phyloP scores from a whole-genome alignment of 2,888 invertebrate species.

The Alloscopus bannaensis region DNA sequence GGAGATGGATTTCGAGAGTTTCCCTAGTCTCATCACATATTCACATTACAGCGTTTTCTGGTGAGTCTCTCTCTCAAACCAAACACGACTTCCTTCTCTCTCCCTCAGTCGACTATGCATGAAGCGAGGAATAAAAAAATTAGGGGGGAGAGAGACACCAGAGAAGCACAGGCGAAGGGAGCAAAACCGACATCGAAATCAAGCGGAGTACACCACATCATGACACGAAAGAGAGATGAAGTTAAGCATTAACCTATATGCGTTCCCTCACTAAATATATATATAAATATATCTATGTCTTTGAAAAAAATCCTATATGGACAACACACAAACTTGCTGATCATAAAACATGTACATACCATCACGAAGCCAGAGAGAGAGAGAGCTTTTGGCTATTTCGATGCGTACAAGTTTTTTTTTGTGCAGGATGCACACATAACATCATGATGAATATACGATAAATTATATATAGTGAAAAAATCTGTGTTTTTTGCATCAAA shows the following conservation, averaged over 20 bases:
- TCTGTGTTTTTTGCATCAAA: too few relatives aligned
- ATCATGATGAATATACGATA: too few relatives aligned
- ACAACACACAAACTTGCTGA: too few relatives aligned
- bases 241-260: too few relatives aligned
- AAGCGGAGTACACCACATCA: conserved; percentile 61
- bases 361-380: conserved; percentile 16
- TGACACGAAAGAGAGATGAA: too few relatives aligned
- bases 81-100: conserved; percentile 10
- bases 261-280: too few relatives aligned
- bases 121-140: conserved; percentile 53
- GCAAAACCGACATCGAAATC: conserved; percentile 63
- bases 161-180: conserved; percentile 38
- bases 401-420: too few relatives aligned
- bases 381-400: too few relatives aligned
- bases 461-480: too few relatives aligned
- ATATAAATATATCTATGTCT: too few relatives aligned
- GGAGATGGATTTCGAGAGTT: conserved; percentile 1
- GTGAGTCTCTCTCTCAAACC: conserved; percentile 24
- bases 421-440: conserved; percentile 20
- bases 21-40: conserved; percentile 9
- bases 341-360: too few relatives aligned
- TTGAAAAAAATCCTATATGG: too few relatives aligned
- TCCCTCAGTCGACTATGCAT: conserved; percentile 22
- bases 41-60: background rate
- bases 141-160: conserved; percentile 52